Base-by-base conservation (phyloP, 2,113 vertebrate genomes). In the Lontra canadensis region DNA sequence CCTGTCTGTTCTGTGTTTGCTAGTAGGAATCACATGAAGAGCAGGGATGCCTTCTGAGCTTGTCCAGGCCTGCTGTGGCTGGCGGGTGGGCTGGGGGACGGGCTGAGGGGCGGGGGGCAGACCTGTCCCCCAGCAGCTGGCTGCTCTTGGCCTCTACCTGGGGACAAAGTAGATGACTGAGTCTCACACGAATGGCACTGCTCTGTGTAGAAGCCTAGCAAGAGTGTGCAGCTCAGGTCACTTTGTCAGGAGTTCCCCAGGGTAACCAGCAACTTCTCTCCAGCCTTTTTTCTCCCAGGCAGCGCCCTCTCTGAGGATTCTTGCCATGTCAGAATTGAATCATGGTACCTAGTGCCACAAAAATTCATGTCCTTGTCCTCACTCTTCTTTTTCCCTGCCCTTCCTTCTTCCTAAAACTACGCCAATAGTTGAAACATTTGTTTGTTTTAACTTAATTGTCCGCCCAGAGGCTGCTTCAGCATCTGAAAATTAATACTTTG, bases 401-500 rank as follows among this genome's bases (percentile, higher is more conserved):
- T 55, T 29, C 17, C n/a, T 76, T 88, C 49, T 92, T 90, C 61
- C 42, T 90, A 73, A 78, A 94, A 79, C 20, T 6, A 18, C 78
- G 39, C 39, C 44, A 57, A 4, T 74, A 90, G 90, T 73, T 25
- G 15, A 74, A 90, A 49, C 76, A 95, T 88, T 85, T 78, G 31
- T 83, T 79, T 74, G 57, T 81, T 76, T 86, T 90, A 83, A 79
- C 23, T 94, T 67, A 76, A 23, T 78, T 84, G 67, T 49, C 88
- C 78, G 57, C 67, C 69, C 57, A 42, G 23, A 92, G 94, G 81
- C 69, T 85, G 55, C 55, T 88, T 94, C 80, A 55, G 39, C 23
- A 10, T 81, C 69, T 94, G 63, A 94, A 91, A 88, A 89, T 73
- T 96, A 85, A 90, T 92, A 83, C 47, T 89, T 69, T 47, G 34